Base-by-base conservation (phyloP, 2,113 vertebrate genomes). In the Sclerurus mexicanus region DNA sequence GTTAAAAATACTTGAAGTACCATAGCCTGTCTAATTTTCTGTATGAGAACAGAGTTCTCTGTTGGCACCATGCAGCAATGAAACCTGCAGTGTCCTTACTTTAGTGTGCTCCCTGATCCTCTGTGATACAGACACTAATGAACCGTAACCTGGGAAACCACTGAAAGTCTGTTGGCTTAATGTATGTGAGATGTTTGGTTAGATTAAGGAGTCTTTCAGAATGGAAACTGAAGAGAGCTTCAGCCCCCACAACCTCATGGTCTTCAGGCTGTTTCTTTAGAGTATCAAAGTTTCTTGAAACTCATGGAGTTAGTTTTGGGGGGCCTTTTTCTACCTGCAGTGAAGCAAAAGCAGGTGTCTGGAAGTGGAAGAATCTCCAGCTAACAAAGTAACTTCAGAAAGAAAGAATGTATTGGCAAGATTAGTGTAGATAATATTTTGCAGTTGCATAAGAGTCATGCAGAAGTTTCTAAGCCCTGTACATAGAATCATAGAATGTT, bases 71-170 rank as follows among this genome's bases (percentile, higher is more conserved):
- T 0, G 1, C 69, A 82, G 46, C 90, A 93, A 63, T 87, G 81
- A 95, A 71, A 78, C 71, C 76, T 63, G 86, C 80, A 62, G 60
- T 68, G 86, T 59, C 77, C 75, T 84, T 87, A 74, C 85, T 90
- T 79, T 12, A 55, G 31, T 14, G 31, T 50, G 47, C 55, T 77
- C 80, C 79, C 28, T 30, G 18, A 47, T 59, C 78, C 53, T 53
- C 75, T 76, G 56, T 46, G 42, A 22, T 68, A 74, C 40, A 87
- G 72, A 19, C 46, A 60, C 82, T 96, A 95, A 91, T 90, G 96
- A 96, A 91, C 72, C 80, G 85, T 92, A 94, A 92, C 85, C 92
- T 69, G 92, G 95, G 93, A 95, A 96, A 95, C 88, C 78, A 90
- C 60, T 31, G 66, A 53, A 66, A 80, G 37, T 25, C 87, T 78